Evolutionary conservation across 2,797 vertebrate species (phyloP), one percentile per base, ranked within the genome.

Genomic region (Thalassophryne amazonica): DNA sequence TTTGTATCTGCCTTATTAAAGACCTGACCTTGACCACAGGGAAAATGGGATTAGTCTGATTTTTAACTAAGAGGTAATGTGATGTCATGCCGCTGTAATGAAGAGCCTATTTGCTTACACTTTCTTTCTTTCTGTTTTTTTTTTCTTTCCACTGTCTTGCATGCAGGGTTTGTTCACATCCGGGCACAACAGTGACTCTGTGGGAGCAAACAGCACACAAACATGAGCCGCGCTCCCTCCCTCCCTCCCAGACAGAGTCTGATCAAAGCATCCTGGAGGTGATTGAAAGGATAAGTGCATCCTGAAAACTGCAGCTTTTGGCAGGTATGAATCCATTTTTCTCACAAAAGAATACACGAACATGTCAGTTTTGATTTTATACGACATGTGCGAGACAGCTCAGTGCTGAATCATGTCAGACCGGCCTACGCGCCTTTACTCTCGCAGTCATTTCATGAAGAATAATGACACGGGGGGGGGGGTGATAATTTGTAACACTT

Each of bases 1-100:
- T 88, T 75, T 66, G 21, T 82, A 86, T 86, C 81, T 75, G 54
- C 56, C 72, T 77, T 83, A 81, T 83, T 85, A 83, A 86, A 81
- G 64, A 76, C 45, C 68, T 85, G 83, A 88, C 82, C 81, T 86
- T 85, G 73, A 79, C 72, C 66, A n/a, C 34, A 47, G 73, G 58
- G 58, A 63, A 67, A 76, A 67, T 76, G 35, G 61, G 65, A 84
- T 84, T 83, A 77, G 67, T 49, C 53, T 23, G 60, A 66, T 80
- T 60, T 81, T 72, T 32, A 69, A 70, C 53, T 81, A 71, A 81
- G 60, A 39, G 19, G 35, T 10, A 2, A 16, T 57, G 42, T 65
- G 52, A 77, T 66, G 61, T 69, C 65, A 52, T 42, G 49, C 57
- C 43, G 56, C 35, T 57, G 54, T 76, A 75, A 78, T 28, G 37